Evolutionary conservation across 2,888 invertebrate species (phyloP), one percentile per base, ranked within the genome.

Genomic region (Microctonus brassicae): DNA sequence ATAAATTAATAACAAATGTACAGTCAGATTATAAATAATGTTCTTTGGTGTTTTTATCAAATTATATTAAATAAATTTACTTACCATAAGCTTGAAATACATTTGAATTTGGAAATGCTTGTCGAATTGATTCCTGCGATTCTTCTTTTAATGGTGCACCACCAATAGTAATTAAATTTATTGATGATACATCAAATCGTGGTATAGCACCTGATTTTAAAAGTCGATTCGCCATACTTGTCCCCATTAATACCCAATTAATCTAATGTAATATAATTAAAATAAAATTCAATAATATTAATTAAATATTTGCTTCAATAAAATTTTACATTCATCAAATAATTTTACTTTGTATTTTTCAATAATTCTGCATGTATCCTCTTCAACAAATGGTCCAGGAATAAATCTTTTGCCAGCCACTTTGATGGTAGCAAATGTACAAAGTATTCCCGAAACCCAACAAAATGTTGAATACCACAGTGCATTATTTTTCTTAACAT

Each of bases 1-100:
- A 42, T 22, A 36, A 22, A 26, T 24, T 42, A 42, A 29, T 36
- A 34, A 10, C n/a, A 53, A 26, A n/a, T 39, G 5, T 7, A 0
- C 4, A n/a, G 17, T 47, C 6, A 3, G 17, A 47, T 7, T 47
- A 39, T n/a, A 39, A n/a, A n/a, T 17, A 4, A 17, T 47, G 5
- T 5, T n/a, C 7, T 4, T 20, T 4, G n/a, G n/a, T n/a, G 4
- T 20, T 42, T 22, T 5, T 7, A n/a, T 58, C 11, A 17, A 5
- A n/a, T 29, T 29, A 7, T 29, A 20, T 39, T 26, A 17, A 17
- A 4, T 2, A 24, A 13, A 20, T 42, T 42, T 39, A 26, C 22
- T 65, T 78, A 82, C 83, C 82, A 55, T 80, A 83, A 55, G 58
- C 74, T 72, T 81, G 79, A 36, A 47, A 36, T 11, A 84, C 73